Percentiles rank a stretch among this genome's conserved stretches.
phyloP scores from a whole-genome alignment of 2,888 invertebrate genomes.

The Malacosoma neustria region DNA sequence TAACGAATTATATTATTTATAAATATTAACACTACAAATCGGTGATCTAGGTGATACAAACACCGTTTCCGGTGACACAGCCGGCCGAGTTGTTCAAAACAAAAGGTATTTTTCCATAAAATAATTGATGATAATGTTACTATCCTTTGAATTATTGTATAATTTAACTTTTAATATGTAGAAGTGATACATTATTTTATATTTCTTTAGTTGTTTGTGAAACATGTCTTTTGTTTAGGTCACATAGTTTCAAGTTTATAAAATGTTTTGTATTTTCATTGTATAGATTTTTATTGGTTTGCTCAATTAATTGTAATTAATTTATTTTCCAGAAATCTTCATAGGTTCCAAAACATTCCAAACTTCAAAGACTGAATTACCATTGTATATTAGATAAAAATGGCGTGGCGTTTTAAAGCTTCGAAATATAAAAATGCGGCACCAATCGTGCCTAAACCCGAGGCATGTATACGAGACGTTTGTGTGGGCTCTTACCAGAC shows the following conservation, averaged over 20 bases:
- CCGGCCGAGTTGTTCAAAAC: slow-evolving; percentile 67
- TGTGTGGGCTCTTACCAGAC: slow-evolving; percentile 95
- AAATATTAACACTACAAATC: background rate
- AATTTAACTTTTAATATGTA: background rate
- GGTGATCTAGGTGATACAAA: slow-evolving; percentile 13
- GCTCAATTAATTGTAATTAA: too few relatives aligned
- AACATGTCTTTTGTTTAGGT: too few relatives aligned
- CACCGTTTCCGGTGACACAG: slow-evolving; percentile 51
- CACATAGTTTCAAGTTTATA: too few relatives aligned
- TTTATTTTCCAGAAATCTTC: background rate
- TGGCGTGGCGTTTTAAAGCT: slow-evolving; percentile 98
- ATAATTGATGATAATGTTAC: background rate
- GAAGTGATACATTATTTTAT: background rate
- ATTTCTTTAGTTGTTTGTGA: too few relatives aligned
- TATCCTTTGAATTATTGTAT: background rate
- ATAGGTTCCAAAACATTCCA: slow-evolving; percentile 46
- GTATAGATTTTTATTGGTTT: too few relatives aligned
- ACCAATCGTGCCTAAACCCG: slow-evolving; percentile 95
- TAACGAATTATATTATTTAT: background rate
- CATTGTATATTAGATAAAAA: slow-evolving; percentile 52
- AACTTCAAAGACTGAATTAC: slow-evolving; percentile 58
- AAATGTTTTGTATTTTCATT: too few relatives aligned
- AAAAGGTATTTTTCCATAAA: slow-evolving; percentile 43
- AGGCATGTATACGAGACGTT: slow-evolving; percentile 91
- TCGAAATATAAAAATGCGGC: slow-evolving; percentile 99